phyloP scores from a whole-genome alignment of 2,797 vertebrate species.

The Enteromius paludinosus region DNA sequence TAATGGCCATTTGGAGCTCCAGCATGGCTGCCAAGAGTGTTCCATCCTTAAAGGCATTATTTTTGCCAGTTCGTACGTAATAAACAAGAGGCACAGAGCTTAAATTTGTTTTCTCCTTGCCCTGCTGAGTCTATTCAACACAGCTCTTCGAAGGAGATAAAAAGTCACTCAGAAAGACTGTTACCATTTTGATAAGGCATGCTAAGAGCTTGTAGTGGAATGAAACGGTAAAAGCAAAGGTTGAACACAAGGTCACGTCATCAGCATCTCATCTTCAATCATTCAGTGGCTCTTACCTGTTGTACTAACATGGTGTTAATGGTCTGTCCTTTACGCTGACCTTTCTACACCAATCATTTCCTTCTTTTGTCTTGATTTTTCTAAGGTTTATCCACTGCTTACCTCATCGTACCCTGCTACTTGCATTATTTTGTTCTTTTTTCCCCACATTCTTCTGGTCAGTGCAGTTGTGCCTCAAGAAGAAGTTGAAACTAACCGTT shows the following conservation, averaged over 20 bases:
- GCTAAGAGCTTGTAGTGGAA: neutral
- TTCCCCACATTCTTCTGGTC: neutral
- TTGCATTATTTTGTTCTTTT: neutral
- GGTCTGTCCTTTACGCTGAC: neutral
- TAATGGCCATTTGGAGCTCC: neutral
- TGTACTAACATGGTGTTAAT: neutral
- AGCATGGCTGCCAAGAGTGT: neutral
- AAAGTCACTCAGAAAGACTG: neutral
- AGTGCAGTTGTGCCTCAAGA: neutral
- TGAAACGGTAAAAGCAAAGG: neutral
- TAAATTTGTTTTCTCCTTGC: neutral
- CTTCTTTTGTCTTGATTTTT: neutral
- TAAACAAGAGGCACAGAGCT: neutral
- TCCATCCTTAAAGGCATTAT: neutral
- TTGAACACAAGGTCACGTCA: constrained; percentile 10
- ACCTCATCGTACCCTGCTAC: neutral
- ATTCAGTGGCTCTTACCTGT: neutral
- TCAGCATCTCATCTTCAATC: constrained; percentile 3
- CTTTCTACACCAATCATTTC: neutral
- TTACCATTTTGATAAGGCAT: neutral
- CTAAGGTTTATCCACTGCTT: neutral
- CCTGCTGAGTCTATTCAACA: neutral
- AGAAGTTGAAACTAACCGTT: neutral
- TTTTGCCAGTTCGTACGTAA: neutral
- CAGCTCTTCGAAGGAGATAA: neutral